A percentile compares a stretch with the other conserved stretches of the same genome.
Conservation (phyloP, 2,888 invertebrate species). For the Stenodema calcarata region DNA sequence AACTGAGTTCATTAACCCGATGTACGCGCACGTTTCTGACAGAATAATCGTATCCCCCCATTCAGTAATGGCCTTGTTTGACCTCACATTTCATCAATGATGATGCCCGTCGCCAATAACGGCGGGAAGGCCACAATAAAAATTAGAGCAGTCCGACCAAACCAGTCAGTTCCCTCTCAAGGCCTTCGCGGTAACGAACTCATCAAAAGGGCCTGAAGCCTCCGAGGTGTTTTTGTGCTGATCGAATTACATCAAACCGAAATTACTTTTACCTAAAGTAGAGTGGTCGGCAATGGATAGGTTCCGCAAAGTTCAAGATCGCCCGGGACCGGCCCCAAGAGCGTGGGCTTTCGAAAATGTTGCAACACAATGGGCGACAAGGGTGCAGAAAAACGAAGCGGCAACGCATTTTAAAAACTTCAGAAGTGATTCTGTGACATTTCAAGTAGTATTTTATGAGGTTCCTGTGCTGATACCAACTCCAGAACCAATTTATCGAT, state of each 20-base stretch:
- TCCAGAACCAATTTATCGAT: no score
- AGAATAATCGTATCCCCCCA: background rate
- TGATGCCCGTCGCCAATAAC: background rate
- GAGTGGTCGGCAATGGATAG: background rate
- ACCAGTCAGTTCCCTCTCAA: background rate
- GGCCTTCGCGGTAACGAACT: background rate
- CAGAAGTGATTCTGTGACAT: background rate
- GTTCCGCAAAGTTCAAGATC: constrained; percentile 37
- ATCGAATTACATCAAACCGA: background rate
- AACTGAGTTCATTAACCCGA: no score
- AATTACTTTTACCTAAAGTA: constrained; percentile 9
- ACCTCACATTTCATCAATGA: background rate
- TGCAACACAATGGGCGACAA: background rate
- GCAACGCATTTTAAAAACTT: background rate
- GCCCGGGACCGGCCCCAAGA: constrained; percentile 5
- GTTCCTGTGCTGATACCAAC: no score
- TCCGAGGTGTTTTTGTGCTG: background rate
- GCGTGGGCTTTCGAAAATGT: constrained; percentile 20
- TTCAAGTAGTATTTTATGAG: no score
- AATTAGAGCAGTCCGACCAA: background rate
- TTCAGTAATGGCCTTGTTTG: background rate
- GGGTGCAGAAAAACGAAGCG: background rate
- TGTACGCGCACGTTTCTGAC: no score
- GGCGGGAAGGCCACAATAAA: background rate
- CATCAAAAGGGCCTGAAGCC: background rate